Percentiles rank a stretch among this genome's conserved stretches.
phyloP scores from a whole-genome alignment of 2,888 invertebrate species.

The Nemotelus nigrinus region DNA sequence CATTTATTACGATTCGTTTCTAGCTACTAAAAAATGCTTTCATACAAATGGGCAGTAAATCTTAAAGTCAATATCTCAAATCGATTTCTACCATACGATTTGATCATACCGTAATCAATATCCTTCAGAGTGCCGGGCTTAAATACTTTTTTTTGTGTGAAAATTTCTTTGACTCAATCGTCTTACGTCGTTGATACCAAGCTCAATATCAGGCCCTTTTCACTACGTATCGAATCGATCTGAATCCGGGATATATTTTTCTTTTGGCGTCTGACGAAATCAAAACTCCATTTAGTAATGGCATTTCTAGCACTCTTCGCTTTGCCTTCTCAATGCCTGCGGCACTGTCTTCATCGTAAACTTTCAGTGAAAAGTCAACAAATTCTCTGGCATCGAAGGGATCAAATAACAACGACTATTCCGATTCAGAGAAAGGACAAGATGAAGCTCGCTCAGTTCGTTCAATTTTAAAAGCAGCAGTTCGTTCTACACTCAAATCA shows the following conservation, averaged over 20 bases:
- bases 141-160: constrained; percentile 30
- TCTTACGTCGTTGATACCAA: neutral
- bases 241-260: constrained; percentile 28
- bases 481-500: constrained; percentile 3
- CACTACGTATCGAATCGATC: constrained; percentile 13
- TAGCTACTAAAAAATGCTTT: constrained; percentile 1
- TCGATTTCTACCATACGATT: neutral
- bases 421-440: neutral
- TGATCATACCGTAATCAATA: constrained; percentile 43
- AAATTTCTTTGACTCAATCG: constrained; percentile 19
- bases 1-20: neutral
- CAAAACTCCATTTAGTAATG: constrained; percentile 45
- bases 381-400: constrained; percentile 36
- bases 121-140: constrained; percentile 33
- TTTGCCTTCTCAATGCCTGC: neutral
- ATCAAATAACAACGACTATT: constrained; percentile 39
- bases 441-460: constrained; percentile 24
- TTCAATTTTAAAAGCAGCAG: constrained; percentile 33
- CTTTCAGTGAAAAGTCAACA: constrained; percentile 42
- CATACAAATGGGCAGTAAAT: constrained; percentile 22
- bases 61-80: constrained; percentile 24
- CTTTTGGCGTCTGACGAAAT: constrained; percentile 43
- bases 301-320: constrained; percentile 35
- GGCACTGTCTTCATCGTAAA: constrained; percentile 30
- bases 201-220: constrained; percentile 28